These are phyloP conservation scores for Orussus abietinus DNA, from an alignment of 1,140 invertebrate species.

Conservation along the genomic window DNA sequence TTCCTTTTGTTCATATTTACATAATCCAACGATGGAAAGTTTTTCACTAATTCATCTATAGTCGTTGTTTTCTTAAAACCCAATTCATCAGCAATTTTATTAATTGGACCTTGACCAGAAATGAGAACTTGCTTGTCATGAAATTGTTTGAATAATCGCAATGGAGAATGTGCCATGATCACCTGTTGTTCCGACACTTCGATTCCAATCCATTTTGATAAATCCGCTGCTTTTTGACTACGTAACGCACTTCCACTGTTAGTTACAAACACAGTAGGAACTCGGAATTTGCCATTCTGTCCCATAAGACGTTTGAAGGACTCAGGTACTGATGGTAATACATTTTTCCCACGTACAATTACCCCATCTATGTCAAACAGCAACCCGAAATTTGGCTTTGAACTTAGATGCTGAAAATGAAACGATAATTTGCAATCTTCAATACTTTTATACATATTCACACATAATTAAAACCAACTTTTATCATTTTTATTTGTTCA, in stretches of 20 bases:
- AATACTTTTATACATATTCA: no score
- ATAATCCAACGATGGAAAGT: slow-evolving; percentile 67
- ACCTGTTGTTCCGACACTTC: slow-evolving; percentile 65
- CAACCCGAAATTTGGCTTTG: slow-evolving; percentile 59
- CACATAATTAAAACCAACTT: no score
- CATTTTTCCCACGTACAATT: slow-evolving; percentile 62
- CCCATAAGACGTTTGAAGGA: slow-evolving; percentile 58
- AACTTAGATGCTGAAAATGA: slow-evolving; percentile 36
- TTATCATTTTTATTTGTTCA: no score
- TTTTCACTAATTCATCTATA: slow-evolving; percentile 59
- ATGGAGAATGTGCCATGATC: slow-evolving; percentile 69
- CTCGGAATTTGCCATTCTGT: slow-evolving; percentile 56
- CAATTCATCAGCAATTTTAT: slow-evolving; percentile 64
- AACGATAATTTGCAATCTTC: slow-evolving; percentile 1
- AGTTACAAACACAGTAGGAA: slow-evolving; percentile 69
- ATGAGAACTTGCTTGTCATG: slow-evolving; percentile 66
- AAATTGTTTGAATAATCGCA: slow-evolving; percentile 63
- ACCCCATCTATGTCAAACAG: slow-evolving; percentile 75
- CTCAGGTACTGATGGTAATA: slow-evolving; percentile 61
- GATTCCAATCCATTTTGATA: slow-evolving; percentile 62
- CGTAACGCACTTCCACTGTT: slow-evolving; percentile 63
- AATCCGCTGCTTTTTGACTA: slow-evolving; percentile 61
- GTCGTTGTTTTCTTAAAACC: slow-evolving; percentile 65
- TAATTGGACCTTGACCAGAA: slow-evolving; percentile 66
- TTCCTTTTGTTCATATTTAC: slow-evolving; percentile 63